phyloP scores from a whole-genome alignment of 37 sponge, comb jelly and placozoan species.

The Dysidea cf. avara region DNA sequence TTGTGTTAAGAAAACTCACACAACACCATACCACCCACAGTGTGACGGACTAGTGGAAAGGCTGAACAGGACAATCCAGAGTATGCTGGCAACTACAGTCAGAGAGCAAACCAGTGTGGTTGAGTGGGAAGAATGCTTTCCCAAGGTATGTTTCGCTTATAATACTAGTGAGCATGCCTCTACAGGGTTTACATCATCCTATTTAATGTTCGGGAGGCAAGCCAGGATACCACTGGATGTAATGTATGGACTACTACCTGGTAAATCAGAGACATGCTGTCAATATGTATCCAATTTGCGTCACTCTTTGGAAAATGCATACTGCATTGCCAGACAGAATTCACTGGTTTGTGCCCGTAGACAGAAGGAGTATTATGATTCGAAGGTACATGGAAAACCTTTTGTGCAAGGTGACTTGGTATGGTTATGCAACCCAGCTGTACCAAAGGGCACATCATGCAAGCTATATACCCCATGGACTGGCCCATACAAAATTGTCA shows the following conservation, averaged over 20 bases:
- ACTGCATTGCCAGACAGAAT: neutral
- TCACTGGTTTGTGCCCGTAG: neutral
- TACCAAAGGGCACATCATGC: too few relatives aligned
- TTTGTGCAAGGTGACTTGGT: neutral
- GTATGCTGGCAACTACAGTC: conserved; percentile 12
- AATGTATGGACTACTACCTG: neutral
- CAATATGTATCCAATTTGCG: neutral
- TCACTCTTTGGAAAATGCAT: neutral
- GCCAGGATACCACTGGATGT: conserved; percentile 1
- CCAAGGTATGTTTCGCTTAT: neutral
- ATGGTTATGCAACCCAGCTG: neutral
- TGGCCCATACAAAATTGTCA: too few relatives aligned
- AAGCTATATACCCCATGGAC: too few relatives aligned
- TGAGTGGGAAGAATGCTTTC: conserved; percentile 7
- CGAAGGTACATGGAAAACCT: neutral
- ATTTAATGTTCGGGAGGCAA: conserved; percentile 16
- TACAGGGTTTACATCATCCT: neutral
- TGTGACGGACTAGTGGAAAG: too few relatives aligned
- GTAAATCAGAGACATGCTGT: neutral
- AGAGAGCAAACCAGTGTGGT: neutral
- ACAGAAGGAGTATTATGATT: conserved; percentile 6
- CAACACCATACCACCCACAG: too few relatives aligned
- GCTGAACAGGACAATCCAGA: conserved; percentile 11
- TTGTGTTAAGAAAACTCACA: too few relatives aligned
- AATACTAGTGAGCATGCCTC: conserved; percentile 6